Conservation (phyloP, 2,797 vertebrate genomes). For the Corythornis leucogaster region DNA sequence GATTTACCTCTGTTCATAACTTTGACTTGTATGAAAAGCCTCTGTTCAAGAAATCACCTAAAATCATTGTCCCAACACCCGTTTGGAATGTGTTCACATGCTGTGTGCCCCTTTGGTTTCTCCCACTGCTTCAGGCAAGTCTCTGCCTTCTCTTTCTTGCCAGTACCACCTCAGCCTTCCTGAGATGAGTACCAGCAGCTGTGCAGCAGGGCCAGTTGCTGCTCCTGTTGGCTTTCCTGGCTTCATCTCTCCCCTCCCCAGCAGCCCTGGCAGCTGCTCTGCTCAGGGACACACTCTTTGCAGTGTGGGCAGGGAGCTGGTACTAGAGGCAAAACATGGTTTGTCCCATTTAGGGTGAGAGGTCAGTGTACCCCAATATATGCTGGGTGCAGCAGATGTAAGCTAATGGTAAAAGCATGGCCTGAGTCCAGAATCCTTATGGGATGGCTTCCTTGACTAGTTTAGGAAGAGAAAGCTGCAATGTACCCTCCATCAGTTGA, state of each 20-base stretch:
- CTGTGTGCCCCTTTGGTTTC: background rate
- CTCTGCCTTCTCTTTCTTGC: background rate
- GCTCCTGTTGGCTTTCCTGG: background rate
- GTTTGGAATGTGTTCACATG: background rate
- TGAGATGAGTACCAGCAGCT: fast-evolving
- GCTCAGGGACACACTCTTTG: background rate
- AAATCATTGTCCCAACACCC: background rate
- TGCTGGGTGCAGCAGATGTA: background rate
- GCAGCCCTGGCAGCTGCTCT: background rate
- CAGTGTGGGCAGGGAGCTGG: background rate
- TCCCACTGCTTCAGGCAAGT: background rate
- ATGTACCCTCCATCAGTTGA: background rate
- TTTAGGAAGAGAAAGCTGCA: background rate
- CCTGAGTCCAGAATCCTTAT: background rate
- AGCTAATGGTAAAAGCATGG: background rate
- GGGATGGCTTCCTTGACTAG: background rate
- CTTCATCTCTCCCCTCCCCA: background rate
- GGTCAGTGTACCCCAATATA: background rate
- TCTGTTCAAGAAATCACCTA: background rate
- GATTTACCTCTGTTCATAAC: background rate
- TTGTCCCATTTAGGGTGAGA: background rate
- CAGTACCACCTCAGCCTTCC: background rate
- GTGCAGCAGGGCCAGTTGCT: background rate
- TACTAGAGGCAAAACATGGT: background rate
- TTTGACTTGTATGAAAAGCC: background rate